Conservation (phyloP, 2,113 vertebrate species). For the Eira barbara region DNA sequence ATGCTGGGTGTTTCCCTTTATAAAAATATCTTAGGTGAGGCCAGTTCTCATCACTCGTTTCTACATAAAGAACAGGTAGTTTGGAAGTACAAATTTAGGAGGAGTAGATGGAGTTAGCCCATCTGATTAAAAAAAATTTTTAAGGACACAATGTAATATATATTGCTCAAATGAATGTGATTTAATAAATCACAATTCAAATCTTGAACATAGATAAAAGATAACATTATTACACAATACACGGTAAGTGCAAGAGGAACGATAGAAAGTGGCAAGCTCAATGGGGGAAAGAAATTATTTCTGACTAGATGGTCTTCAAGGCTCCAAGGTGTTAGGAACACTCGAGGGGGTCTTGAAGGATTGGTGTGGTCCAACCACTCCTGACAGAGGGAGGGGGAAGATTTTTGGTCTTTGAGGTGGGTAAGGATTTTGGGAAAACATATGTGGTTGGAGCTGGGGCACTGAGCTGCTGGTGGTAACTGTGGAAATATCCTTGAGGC, state of each 20-base stretch:
- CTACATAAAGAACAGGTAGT: background rate
- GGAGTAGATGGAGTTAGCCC: background rate
- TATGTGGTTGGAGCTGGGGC: background rate
- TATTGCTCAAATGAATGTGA: background rate
- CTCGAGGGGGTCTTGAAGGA: background rate
- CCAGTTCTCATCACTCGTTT: background rate
- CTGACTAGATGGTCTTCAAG: background rate
- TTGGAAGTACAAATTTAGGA: slow-evolving; percentile 33
- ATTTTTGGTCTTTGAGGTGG: background rate
- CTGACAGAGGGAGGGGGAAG: background rate
- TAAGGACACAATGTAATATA: background rate
- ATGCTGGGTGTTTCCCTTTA: background rate
- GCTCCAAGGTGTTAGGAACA: background rate
- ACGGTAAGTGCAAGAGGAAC: background rate
- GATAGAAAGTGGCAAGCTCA: background rate
- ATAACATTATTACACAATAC: background rate
- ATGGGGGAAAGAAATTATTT: background rate
- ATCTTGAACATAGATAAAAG: background rate
- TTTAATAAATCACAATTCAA: slow-evolving; percentile 27
- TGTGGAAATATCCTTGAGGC: background rate
- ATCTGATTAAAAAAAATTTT: background rate
- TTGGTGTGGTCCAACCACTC: background rate
- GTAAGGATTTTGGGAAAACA: background rate
- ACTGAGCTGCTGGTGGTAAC: background rate
- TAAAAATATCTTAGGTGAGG: background rate